A percentile compares a stretch with the other conserved stretches of the same genome.
These are phyloP conservation scores for Mactra quadrangularis DNA, from an alignment of 1,140 invertebrate species.

Conservation along the genomic window DNA sequence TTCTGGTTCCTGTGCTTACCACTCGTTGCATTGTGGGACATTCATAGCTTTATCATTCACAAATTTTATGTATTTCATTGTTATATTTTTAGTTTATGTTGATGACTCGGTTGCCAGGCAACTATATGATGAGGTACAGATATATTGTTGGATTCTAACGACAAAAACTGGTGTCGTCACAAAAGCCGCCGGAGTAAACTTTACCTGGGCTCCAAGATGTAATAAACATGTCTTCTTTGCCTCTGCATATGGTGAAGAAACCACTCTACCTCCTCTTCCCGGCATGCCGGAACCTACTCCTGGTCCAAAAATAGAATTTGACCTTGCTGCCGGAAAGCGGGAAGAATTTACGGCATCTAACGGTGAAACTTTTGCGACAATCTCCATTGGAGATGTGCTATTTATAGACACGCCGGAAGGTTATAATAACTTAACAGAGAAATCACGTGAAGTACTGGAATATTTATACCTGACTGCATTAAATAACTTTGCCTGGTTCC, in stretches of 20 bases:
- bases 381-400: constrained; percentile 42
- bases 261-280: constrained; percentile 47
- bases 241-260: constrained; percentile 70
- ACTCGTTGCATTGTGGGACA: too few relatives aligned
- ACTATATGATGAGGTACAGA: constrained; percentile 37
- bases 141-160: constrained; percentile 93
- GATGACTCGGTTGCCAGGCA: constrained; percentile 29
- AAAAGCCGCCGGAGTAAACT: constrained; percentile 96
- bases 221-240: constrained; percentile 91
- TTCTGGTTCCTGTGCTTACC: too few relatives aligned
- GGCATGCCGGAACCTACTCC: neutral
- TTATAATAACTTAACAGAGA: constrained; percentile 58
- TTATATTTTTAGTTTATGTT: constrained; percentile 33
- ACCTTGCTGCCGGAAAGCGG: constrained; percentile 10
- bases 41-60: too few relatives aligned
- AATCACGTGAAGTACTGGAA: constrained; percentile 48
- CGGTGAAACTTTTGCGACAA: constrained; percentile 38
- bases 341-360: constrained; percentile 31
- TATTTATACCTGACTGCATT: constrained; percentile 56
- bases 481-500: constrained; percentile 74
- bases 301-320: constrained; percentile 1
- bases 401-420: constrained; percentile 60
- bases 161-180: constrained; percentile 93
- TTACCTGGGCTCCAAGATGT: constrained; percentile 97
- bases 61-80: neutral